Evolutionary conservation across 2,888 invertebrate genomes (phyloP), one percentile per base, ranked within the genome.

Genomic region (Harmothoe impar): DNA sequence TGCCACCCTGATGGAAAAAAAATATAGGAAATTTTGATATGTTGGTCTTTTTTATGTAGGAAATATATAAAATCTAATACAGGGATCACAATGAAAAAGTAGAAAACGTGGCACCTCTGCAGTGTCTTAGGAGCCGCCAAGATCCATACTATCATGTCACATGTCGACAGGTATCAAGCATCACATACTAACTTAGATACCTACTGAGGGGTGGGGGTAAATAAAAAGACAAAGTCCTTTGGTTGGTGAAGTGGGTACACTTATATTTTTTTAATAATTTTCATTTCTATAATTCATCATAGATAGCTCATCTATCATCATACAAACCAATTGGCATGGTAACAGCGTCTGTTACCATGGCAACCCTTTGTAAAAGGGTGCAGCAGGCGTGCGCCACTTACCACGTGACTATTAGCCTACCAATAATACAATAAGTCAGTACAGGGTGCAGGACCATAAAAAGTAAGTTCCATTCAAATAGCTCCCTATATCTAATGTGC

Each of bases 291-390:
- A n/a, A 33, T 10, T 81, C 20, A 35, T 72, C 72, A n/a, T n/a
- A n/a, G n/a, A n/a, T 72, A 72, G 20, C 25, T 29, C 25, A 72
- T 43, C 43, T 62, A n/a, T n/a, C n/a, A n/a, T n/a, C 33, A 33
- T 23, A 77, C 77, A 56, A 25, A 54, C 33, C 62, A 29, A 35
- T 33, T 89, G 54, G 31, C 68, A 10, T 89, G 68, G 89, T 43
- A 62, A 89, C 89, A 89, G 35, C 5, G n/a, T 15, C 35, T 89
- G 43, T 86, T 7, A 33, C 54, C 54, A 86, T 86, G 86, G 56
- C 86, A 54, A 29, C 86, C 17, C 0, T 33, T 81, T 33, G 81
- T 81, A 23, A 17, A 33, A 35, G 81, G 81, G 15, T 15, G 62
- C 23, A 25, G 77, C 23, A 23, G 81, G 81, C 43, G 43, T 81